A percentile compares a stretch with the other conserved stretches of the same genome.
These are phyloP conservation scores for Sweltsa coloradensis DNA, from an alignment of 1,140 invertebrate genomes.

Conservation along the genomic window DNA sequence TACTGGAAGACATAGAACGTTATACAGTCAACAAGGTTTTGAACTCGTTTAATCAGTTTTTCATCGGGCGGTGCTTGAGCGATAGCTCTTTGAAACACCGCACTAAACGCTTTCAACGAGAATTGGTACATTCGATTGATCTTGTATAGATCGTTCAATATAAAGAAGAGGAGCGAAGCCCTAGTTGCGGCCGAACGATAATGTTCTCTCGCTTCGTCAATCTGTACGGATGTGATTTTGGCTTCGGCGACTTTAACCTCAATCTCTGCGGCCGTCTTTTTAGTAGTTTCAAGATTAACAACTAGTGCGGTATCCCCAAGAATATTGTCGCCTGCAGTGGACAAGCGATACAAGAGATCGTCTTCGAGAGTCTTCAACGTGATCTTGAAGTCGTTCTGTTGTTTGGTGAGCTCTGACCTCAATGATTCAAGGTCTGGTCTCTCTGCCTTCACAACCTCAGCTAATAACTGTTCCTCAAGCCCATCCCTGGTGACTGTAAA, in stretches of 20 bases:
- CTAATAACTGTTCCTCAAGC: conserved; percentile 85
- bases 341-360: conserved; percentile 69
- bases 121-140: conserved; percentile 96
- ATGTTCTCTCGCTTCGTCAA: conserved; percentile 80
- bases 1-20: conserved; percentile 79
- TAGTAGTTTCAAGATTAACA: conserved; percentile 86
- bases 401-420: conserved; percentile 65
- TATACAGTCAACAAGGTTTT: conserved; percentile 75
- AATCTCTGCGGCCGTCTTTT: conserved; percentile 84
- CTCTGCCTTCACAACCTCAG: conserved; percentile 87
- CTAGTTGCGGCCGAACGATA: conserved; percentile 76
- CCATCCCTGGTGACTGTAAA: conserved; percentile 89
- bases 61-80: conserved; percentile 52
- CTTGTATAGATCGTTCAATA: conserved; percentile 83
- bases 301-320: conserved; percentile 82
- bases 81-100: conserved; percentile 85
- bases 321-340: conserved; percentile 81
- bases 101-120: conserved; percentile 87
- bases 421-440: conserved; percentile 77
- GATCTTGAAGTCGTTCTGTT: conserved; percentile 93
- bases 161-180: conserved; percentile 87
- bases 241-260: conserved; percentile 70
- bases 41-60: conserved; percentile 54
- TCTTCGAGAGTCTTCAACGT: conserved; percentile 83
- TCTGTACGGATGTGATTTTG: conserved; percentile 71